A percentile compares a stretch with the other conserved stretches of the same genome.
Conservation (phyloP, 1,140 invertebrate genomes). For the Drosophila leontia region DNA sequence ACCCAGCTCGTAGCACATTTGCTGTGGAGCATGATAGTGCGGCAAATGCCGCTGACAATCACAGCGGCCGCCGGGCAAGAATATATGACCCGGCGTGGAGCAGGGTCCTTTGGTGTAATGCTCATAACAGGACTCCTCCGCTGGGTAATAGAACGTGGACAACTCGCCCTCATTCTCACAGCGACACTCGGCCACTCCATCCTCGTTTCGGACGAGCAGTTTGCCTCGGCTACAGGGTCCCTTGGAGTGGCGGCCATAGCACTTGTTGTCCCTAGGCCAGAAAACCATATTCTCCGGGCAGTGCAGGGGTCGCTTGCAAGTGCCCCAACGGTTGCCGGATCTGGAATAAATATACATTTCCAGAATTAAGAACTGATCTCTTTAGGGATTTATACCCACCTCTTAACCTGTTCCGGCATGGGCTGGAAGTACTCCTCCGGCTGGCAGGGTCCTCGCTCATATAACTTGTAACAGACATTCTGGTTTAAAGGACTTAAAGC, state of each 20-base stretch:
- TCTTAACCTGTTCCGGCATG: constrained; percentile 58
- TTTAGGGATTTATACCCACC: constrained; percentile 3
- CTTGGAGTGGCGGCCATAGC: constrained; percentile 88
- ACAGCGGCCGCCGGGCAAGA: constrained; percentile 90
- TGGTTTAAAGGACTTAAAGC: constrained; percentile 87
- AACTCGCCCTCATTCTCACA: constrained; percentile 86
- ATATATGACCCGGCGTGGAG: constrained; percentile 89
- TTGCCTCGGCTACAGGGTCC: constrained; percentile 91
- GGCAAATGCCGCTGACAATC: constrained; percentile 89
- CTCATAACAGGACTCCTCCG: constrained; percentile 89
- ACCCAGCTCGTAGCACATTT: constrained; percentile 92
- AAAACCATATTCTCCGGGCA: constrained; percentile 88
- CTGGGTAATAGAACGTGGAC: constrained; percentile 85
- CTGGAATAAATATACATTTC: constrained; percentile 11
- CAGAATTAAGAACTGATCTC: neutral
- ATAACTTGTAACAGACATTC: constrained; percentile 89
- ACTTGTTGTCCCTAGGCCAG: constrained; percentile 90
- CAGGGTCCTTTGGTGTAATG: constrained; percentile 92
- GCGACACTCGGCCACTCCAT: constrained; percentile 87
- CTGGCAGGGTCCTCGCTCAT: constrained; percentile 89
- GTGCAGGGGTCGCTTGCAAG: constrained; percentile 87
- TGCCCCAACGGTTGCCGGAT: constrained; percentile 87
- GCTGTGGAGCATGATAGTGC: constrained; percentile 89
- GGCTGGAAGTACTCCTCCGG: constrained; percentile 86
- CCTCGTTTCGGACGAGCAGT: constrained; percentile 87